phyloP scores from a whole-genome alignment of 2,888 invertebrate species.

The Papilio elwesi region DNA sequence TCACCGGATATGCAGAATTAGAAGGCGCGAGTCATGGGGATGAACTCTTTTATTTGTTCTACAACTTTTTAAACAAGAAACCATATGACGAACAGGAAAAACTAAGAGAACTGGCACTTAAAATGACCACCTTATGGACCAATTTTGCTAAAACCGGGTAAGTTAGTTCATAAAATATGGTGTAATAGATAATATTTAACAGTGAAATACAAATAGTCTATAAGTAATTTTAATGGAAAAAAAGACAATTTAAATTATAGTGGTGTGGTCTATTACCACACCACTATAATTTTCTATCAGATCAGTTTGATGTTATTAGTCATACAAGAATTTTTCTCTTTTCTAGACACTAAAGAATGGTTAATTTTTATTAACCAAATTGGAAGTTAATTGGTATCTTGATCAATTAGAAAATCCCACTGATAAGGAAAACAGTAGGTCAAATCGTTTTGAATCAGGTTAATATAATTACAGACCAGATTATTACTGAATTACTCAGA shows the following conservation, averaged over 20 bases:
- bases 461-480: background rate
- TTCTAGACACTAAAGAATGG: background rate
- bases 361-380: background rate
- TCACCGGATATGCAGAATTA: conserved; percentile 48
- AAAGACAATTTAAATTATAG: no score
- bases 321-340: background rate
- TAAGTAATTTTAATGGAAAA: no score
- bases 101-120: conserved; percentile 59
- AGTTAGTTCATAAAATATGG: conserved; percentile 41
- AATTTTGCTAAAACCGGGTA: conserved; percentile 77
- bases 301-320: background rate
- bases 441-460: conserved; percentile 4
- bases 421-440: background rate
- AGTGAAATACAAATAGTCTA: no score
- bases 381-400: background rate
- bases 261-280: no score
- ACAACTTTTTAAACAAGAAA: conserved; percentile 60
- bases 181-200: background rate
- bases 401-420: background rate
- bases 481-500: no score
- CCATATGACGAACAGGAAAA: conserved; percentile 58
- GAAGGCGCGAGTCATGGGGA: conserved; percentile 77
- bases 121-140: conserved; percentile 73
- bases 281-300: no score
- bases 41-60: conserved; percentile 76